Conservation (phyloP, 1,140 invertebrate genomes). For the Dreissena rostriformis region DNA sequence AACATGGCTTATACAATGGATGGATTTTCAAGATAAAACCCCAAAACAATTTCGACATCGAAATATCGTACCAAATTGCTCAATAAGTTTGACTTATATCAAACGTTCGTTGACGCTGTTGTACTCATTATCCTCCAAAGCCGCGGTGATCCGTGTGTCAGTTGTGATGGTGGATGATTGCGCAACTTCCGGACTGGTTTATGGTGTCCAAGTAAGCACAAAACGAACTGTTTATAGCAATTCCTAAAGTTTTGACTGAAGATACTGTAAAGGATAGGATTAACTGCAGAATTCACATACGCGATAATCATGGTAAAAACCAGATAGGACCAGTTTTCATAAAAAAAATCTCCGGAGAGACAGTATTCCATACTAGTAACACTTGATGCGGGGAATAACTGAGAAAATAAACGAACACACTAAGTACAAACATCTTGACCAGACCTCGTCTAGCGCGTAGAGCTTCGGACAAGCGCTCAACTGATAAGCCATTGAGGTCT, state of each 20-base stretch:
- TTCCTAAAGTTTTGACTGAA: slow-evolving; percentile 80
- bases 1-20: too few relatives aligned
- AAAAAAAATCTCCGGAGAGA: slow-evolving; percentile 74
- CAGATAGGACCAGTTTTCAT: slow-evolving; percentile 77
- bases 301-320: slow-evolving; percentile 80
- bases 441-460: slow-evolving; percentile 79
- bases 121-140: background rate
- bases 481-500: slow-evolving; percentile 69
- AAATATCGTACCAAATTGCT: too few relatives aligned
- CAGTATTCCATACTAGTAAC: slow-evolving; percentile 79
- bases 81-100: background rate
- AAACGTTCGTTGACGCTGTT: background rate
- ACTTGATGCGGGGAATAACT: slow-evolving; percentile 81
- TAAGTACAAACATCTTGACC: slow-evolving; percentile 81
- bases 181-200: background rate
- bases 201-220: background rate
- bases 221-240: slow-evolving; percentile 1
- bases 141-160: background rate
- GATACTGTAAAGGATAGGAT: slow-evolving; percentile 80
- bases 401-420: slow-evolving; percentile 80
- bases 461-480: slow-evolving; percentile 70
- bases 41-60: too few relatives aligned
- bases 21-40: too few relatives aligned
- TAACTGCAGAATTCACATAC: slow-evolving; percentile 80
- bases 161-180: background rate